Percentiles rank a stretch among this genome's conserved stretches.
These are phyloP conservation scores for Hydractinia echinata DNA, from an alignment of 30 jellyfish, hydroid and myxozoan genomes.

Conservation along the genomic window DNA sequence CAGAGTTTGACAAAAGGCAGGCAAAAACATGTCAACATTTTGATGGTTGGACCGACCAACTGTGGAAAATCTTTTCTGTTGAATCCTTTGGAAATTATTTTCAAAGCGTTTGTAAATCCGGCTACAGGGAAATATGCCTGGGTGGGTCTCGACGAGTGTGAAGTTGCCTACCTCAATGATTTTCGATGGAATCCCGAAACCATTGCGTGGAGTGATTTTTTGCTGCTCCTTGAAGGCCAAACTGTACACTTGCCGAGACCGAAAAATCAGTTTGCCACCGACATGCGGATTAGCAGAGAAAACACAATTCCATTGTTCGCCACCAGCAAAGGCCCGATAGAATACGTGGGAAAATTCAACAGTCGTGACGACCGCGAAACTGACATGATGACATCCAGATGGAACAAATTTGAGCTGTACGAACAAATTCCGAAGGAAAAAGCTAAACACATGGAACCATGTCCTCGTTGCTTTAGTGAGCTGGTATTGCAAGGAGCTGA, in stretches of 20 bases:
- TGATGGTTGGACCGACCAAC: conserved; percentile 5
- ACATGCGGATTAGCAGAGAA: conserved; percentile 12
- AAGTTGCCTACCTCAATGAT: conserved; percentile 24
- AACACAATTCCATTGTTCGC: conserved; percentile 41
- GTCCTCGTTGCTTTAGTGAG: background rate
- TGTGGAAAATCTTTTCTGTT: conserved; percentile 34
- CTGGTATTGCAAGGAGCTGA: background rate
- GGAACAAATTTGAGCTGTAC: conserved; percentile 41
- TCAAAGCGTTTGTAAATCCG: conserved; percentile 36
- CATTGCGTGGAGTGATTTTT: conserved; percentile 26
- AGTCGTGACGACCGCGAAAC: too few species aligned
- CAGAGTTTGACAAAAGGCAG: background rate
- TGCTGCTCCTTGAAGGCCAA: conserved; percentile 29
- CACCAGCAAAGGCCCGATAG: conserved; percentile 19
- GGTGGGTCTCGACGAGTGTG: conserved; percentile 35
- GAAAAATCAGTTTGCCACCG: conserved; percentile 30
- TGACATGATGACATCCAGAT: conserved; percentile 26
- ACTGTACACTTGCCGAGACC: conserved; percentile 53
- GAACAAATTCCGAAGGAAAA: background rate
- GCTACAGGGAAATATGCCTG: conserved; percentile 29
- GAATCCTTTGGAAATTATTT: conserved; percentile 6
- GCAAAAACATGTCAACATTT: background rate
- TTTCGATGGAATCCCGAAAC: conserved; percentile 14
- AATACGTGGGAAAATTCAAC: conserved; percentile 7
- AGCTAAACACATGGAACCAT: background rate